Conservation (phyloP, 2,797 vertebrate species). For the Triplophysa bombifrons region DNA sequence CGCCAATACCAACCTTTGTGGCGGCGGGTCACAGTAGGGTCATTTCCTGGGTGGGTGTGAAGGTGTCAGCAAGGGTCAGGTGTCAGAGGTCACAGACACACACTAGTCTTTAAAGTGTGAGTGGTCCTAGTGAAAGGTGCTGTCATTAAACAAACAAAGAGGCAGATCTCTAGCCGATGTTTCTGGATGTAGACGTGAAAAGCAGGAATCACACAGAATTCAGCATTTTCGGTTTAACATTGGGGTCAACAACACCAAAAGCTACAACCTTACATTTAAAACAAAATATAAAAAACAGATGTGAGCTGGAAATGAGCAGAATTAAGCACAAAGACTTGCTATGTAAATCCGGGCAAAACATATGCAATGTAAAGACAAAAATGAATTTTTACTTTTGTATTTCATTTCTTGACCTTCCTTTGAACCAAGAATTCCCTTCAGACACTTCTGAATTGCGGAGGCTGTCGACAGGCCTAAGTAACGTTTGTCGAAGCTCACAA, state of each 20-base stretch:
- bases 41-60: conserved; percentile 75
- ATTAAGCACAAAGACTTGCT: too few species aligned
- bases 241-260: too few species aligned
- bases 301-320: too few species aligned
- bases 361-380: neutral
- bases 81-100: conserved; percentile 50
- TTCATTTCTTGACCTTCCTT: conserved; percentile 27
- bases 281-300: too few species aligned
- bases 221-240: neutral
- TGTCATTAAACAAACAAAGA: conserved; percentile 75
- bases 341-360: too few species aligned
- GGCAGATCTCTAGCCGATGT: neutral
- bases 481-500: conserved; percentile 38
- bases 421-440: conserved; percentile 38
- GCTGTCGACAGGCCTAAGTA: conserved; percentile 24
- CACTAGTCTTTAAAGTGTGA: conserved; percentile 76
- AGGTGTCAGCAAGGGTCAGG: conserved; percentile 52
- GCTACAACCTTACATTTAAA: too few species aligned
- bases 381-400: neutral
- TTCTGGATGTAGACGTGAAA: neutral
- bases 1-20: conserved; percentile 72
- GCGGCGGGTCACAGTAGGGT: conserved; percentile 77
- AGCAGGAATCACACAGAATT: neutral
- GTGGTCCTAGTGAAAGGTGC: conserved; percentile 78
- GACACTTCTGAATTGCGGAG: conserved; percentile 33